Base-by-base conservation (phyloP, 2,888 invertebrate species). In the Opisthograptis luteolata region DNA sequence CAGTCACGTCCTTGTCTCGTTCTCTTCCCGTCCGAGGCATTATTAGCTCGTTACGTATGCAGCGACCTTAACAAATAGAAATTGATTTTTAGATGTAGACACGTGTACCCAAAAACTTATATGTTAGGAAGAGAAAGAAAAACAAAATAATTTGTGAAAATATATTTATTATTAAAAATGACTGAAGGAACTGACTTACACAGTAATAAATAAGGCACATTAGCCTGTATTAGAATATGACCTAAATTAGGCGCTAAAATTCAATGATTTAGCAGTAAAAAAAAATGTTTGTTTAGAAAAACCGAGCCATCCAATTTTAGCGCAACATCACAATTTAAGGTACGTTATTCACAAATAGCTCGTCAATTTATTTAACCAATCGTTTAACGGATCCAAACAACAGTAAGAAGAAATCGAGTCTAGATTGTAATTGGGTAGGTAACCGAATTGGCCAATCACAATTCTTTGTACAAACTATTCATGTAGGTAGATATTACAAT, bases 101-200 rank as follows among this genome's bases (percentile, higher is more conserved):
- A n/a, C n/a, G n/a, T n/a, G n/a, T n/a, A n/a, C n/a, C n/a, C n/a
- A n/a, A n/a, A n/a, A n/a, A n/a, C n/a, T n/a, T n/a, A n/a, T n/a
- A 46, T 53, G 63, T 57, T 17, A 28, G 41, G 28, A 36, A 9
- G 32, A 1, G 10, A 36, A n/a, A 28, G 10, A 25, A 31, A 66
- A 65, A 64, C 25, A 20, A 27, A 45, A 28, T 14, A 9, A n/a
- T 52, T 57, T 62, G 70, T 73, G 64, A 82, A 81, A 85, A 84
- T 79, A 81, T 45, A 61, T 81, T 76, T 79, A 76, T 71, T 84
- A 75, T 73, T 72, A 76, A 76, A 80, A 82, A 79, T 84, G 81
- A 83, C 84, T 85, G 68, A 79, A 80, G 76, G 78, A 81, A 80
- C 77, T 78, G 66, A 63, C 79, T 79, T 81, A 80, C 31, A 63